Conservation (phyloP, 1,140 invertebrate genomes). For the Tribolium castaneum region DNA sequence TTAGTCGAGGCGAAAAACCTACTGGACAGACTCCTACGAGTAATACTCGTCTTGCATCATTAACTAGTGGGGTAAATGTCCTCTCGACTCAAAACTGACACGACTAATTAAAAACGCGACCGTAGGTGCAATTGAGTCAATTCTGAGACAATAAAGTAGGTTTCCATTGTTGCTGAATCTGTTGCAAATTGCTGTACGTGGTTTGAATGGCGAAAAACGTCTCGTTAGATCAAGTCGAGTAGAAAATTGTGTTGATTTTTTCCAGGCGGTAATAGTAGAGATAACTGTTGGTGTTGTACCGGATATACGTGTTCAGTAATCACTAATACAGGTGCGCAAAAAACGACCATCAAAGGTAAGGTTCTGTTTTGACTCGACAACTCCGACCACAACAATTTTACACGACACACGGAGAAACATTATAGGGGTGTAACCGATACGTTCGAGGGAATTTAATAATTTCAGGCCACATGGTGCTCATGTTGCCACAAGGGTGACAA, state of each 20-base stretch:
- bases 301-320: slow-evolving; percentile 10
- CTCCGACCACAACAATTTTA: not conserved
- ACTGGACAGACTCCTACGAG: slow-evolving; percentile 2
- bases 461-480: slow-evolving; percentile 1
- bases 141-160: not conserved
- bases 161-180: slow-evolving; percentile 11
- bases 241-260: slow-evolving; percentile 34
- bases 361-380: slow-evolving; percentile 7
- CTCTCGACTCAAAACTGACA: not conserved
- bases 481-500: slow-evolving; percentile 11
- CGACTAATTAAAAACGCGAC: not conserved
- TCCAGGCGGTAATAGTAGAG: slow-evolving; percentile 4
- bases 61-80: slow-evolving; percentile 14
- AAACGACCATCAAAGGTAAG: not conserved
- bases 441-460: slow-evolving; percentile 1
- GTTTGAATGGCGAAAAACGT: slow-evolving; percentile 16
- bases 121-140: slow-evolving; percentile 4
- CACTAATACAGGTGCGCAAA: not conserved
- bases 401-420: not conserved
- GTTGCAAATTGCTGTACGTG: slow-evolving; percentile 23
- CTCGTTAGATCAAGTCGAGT: slow-evolving; percentile 16
- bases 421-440: slow-evolving; percentile 3
- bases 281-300: slow-evolving; percentile 33
- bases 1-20: not conserved
- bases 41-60: slow-evolving; percentile 9